phyloP scores from a whole-genome alignment of 2,888 invertebrate genomes.

The Heteromyza rotundicornis region DNA sequence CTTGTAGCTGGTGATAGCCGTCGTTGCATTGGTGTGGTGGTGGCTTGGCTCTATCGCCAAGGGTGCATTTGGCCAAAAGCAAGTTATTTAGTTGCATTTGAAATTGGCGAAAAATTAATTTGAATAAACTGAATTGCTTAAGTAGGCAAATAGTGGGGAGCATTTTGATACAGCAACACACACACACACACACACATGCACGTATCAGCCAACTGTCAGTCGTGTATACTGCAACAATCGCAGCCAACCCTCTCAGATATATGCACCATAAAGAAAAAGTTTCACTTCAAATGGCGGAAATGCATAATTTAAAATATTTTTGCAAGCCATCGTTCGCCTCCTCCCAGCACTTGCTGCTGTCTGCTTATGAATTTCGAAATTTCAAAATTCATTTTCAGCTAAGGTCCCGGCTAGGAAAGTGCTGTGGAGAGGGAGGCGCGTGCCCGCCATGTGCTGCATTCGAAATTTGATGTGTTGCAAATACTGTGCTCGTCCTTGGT shows the following conservation, averaged over 20 bases:
- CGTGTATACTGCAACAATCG: too few relatives aligned
- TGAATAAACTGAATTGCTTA: background rate
- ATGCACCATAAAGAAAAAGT: background rate
- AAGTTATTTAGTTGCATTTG: too few relatives aligned
- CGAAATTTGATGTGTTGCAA: too few relatives aligned
- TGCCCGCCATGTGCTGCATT: too few relatives aligned
- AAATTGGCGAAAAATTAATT: slow-evolving; percentile 1
- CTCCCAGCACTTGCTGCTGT: background rate
- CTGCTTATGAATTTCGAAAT: background rate
- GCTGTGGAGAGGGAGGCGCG: too few relatives aligned
- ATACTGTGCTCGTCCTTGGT: too few relatives aligned
- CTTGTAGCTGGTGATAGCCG: background rate
- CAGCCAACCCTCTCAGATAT: background rate
- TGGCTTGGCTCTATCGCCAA: too few relatives aligned
- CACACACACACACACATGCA: background rate
- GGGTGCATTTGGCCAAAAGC: too few relatives aligned
- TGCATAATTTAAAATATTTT: slow-evolving; percentile 2
- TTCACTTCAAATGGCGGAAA: background rate
- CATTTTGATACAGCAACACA: background rate
- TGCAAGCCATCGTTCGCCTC: background rate
- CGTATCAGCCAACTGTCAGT: too few relatives aligned
- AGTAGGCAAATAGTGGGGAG: background rate
- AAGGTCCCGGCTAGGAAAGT: too few relatives aligned
- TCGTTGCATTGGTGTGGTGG: background rate
- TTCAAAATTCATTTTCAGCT: too few relatives aligned